A percentile compares a stretch with the other conserved stretches of the same genome.
Evolutionary conservation across 2,113 vertebrate species (phyloP).

Genomic region (Seriola rivoliana): DNA sequence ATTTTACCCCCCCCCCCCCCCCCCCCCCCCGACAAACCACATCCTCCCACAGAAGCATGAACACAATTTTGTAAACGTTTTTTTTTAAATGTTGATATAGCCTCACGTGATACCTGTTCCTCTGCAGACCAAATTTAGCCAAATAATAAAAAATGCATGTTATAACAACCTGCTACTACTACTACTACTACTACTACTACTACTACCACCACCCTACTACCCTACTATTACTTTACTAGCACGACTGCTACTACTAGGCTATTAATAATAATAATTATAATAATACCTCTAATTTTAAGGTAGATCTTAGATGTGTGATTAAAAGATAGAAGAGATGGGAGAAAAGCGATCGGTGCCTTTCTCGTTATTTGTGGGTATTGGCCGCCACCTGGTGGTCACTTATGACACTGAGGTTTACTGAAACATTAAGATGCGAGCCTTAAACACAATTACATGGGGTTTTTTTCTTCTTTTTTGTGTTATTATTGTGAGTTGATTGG

Average conservation of each 20-base stretch:
- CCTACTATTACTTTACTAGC: too few species aligned
- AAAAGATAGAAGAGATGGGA: not conserved
- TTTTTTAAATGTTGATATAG: not conserved
- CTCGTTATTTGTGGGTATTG: constrained; percentile 66
- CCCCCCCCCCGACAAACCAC: constrained; percentile 39
- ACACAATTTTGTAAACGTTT: not conserved
- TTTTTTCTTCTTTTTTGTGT: not conserved
- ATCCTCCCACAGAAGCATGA: constrained; percentile 29
- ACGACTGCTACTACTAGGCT: too few species aligned
- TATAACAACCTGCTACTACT: not conserved
- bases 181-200: not conserved
- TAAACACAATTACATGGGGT: not conserved
- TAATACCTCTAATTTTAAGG: not conserved
- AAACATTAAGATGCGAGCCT: not conserved
- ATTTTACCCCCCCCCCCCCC: constrained; percentile 19
- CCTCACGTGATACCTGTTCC: not conserved
- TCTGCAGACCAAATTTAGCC: not conserved
- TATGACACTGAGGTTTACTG: not conserved
- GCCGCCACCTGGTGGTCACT: constrained; percentile 64
- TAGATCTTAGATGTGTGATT: not conserved
- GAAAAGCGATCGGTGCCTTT: not conserved
- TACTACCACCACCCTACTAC: not conserved
- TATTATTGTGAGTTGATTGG: not conserved
- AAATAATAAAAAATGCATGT: not conserved
- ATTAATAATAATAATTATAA: not conserved